Evolutionary conservation across 2,113 vertebrate genomes (phyloP), one percentile per base, ranked within the genome.

Genomic region (Zapornia atra): DNA sequence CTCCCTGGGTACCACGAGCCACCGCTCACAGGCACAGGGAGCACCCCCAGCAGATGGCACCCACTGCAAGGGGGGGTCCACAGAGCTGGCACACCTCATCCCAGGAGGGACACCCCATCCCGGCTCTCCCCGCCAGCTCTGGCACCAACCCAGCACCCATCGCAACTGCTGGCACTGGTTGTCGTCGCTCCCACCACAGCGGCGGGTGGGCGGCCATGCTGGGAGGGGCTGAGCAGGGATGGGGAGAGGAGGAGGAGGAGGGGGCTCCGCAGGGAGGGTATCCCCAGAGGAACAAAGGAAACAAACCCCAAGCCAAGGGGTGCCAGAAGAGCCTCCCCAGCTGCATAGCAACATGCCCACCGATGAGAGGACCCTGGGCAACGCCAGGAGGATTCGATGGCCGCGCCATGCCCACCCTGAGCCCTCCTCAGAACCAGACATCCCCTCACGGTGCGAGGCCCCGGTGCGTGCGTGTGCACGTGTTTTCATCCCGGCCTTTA

Each of bases 401-500:
- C 56, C 6, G 15, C 59, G 82, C 61, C 11, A 9, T 16, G 0
- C 18, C 70, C 81, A 50, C 31, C 78, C 91, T 72, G 92, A 82
- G 87, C 73, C 82, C 92, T 82, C 87, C 90, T 44, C 68, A 54
- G 34, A 82, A 87, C 57, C 92, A 76, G 94, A 60, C 82, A 78
- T 90, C 87, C 97, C 97, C 94, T 66, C 91, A 26, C 89, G 1
- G 92, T 66, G 53, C 22, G 8, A 65, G 83, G 93, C 61, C 16
- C 26, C 31, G 19, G 57, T 19, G 88, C 36, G 1, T 14, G 54
- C 33, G 6, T 1, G 46, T 53, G 56, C 96, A 70, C 54, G 92
- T 93, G 51, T 94, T 95, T 95, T 76, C 86, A 92, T 84, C 93
- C 92, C 95, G 42, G 84, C 63, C 97, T 96, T 97, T 93, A 96